phyloP scores from a whole-genome alignment of 2,113 vertebrate genomes.

The Melanerpes aurifrons region DNA sequence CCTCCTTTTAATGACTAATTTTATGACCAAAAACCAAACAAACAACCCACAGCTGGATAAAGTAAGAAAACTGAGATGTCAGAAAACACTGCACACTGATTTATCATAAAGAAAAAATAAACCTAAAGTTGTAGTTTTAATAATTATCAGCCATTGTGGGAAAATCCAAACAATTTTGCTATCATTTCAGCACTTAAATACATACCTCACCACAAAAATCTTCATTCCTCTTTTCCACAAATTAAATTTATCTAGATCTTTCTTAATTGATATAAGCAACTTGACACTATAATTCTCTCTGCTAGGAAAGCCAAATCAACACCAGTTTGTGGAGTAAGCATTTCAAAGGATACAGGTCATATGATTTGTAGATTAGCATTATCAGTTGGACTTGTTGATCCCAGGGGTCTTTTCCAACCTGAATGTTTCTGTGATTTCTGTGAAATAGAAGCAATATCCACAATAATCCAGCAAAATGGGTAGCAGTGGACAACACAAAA shows the following conservation, averaged over 20 bases:
- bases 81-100: background rate
- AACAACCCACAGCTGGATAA: background rate
- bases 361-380: background rate
- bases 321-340: background rate
- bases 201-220: background rate
- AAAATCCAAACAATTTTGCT: background rate
- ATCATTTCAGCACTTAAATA: background rate
- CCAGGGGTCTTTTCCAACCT: too few relatives aligned
- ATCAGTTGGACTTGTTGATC: too few relatives aligned
- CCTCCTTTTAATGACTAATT: background rate
- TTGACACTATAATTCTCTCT: background rate
- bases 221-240: background rate
- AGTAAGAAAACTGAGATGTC: background rate
- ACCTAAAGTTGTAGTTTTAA: background rate
- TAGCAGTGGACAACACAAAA: background rate
- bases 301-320: background rate
- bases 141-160: background rate
- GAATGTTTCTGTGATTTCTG: background rate
- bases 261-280: background rate
- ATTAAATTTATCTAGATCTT: background rate
- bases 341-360: background rate
- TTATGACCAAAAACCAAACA: background rate
- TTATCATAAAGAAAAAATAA: background rate
- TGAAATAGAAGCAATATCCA: background rate
- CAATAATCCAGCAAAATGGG: background rate